These are phyloP conservation scores for Apotomis capreana DNA, from an alignment of 2,888 invertebrate species.

Conservation along the genomic window DNA sequence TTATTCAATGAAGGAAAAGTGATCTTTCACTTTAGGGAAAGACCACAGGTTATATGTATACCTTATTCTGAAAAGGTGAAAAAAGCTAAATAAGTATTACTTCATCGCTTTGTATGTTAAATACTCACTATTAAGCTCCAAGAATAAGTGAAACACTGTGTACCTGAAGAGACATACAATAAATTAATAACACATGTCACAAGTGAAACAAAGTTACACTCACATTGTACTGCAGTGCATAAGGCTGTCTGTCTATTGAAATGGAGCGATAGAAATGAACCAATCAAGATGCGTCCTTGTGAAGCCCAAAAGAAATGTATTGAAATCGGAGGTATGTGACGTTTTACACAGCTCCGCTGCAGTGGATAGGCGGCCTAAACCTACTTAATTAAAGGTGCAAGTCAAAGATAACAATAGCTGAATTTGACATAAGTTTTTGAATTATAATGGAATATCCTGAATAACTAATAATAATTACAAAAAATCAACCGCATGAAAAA, in stretches of 20 bases:
- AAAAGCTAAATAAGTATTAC: background rate
- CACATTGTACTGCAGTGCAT: background rate
- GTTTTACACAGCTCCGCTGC: too few species aligned
- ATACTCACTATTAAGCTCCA: background rate
- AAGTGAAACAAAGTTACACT: background rate
- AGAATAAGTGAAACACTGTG: background rate
- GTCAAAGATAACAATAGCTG: background rate
- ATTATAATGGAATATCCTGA: background rate
- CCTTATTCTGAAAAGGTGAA: background rate
- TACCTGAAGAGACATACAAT: conserved; percentile 16
- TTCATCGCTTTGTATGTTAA: background rate
- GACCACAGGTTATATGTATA: background rate
- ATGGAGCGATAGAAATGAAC: too few species aligned
- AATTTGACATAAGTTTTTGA: conserved; percentile 3
- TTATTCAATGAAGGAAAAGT: background rate
- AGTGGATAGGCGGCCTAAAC: too few species aligned
- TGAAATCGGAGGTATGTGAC: too few species aligned
- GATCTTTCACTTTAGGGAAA: background rate
- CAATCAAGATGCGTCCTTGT: too few species aligned
- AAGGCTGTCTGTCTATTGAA: background rate
- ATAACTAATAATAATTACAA: background rate
- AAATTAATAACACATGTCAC: background rate
- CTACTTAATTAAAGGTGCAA: background rate
- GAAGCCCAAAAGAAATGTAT: too few species aligned
- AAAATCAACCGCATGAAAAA: conserved; percentile 17